Conservation (phyloP, 53 echinoderm and acorn worm species). For the Patiria pectinifera region DNA sequence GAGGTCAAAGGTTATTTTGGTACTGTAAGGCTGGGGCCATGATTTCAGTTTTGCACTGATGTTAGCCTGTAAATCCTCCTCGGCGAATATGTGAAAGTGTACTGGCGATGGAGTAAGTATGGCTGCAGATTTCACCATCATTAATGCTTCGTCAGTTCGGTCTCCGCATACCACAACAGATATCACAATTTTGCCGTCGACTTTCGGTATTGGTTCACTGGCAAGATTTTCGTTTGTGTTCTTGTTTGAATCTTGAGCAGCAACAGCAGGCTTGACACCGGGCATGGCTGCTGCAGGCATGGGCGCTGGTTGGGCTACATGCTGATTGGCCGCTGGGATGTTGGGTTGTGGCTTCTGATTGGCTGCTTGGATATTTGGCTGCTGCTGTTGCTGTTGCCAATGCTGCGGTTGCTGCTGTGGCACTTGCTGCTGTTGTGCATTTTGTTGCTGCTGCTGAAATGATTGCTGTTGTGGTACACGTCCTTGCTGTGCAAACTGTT, state of each 20-base stretch:
- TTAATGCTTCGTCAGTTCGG: conserved; percentile 81
- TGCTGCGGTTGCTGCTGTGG: conserved; percentile 21
- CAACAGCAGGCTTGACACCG: neutral
- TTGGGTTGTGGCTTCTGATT: conserved; percentile 14
- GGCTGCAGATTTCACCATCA: conserved; percentile 89
- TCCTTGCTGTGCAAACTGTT: neutral
- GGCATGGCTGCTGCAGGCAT: neutral
- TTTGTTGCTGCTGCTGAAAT: conserved; percentile 34
- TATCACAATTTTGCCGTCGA: conserved; percentile 73
- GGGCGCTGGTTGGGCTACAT: neutral
- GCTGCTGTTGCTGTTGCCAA: conserved; percentile 7
- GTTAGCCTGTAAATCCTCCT: conserved; percentile 75
- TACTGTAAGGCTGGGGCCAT: conserved; percentile 76
- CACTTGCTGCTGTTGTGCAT: neutral
- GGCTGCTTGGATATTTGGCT: neutral
- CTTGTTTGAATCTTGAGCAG: neutral
- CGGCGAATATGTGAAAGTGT: conserved; percentile 94
- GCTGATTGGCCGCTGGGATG: neutral
- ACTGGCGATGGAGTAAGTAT: conserved; percentile 67
- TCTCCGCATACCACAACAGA: conserved; percentile 96
- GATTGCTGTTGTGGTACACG: conserved; percentile 7
- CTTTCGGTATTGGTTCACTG: neutral
- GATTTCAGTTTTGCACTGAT: conserved; percentile 66
- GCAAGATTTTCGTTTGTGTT: too few species aligned
- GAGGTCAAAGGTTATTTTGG: conserved; percentile 69